These are phyloP conservation scores for Zosterops lateralis DNA, from an alignment of 2,113 vertebrate genomes.

Conservation along the genomic window DNA sequence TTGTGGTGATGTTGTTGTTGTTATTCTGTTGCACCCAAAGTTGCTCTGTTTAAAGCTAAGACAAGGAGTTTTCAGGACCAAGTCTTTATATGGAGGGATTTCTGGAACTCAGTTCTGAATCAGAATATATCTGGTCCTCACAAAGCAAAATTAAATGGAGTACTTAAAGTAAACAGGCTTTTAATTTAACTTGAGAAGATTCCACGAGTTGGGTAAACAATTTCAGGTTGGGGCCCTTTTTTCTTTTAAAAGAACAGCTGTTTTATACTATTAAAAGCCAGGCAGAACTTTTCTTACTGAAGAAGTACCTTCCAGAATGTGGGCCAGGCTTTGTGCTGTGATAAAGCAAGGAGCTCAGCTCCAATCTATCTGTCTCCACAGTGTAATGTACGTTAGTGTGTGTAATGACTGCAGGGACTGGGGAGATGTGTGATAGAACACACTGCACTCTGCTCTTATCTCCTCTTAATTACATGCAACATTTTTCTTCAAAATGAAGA, in stretches of 20 bases:
- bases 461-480: slow-evolving; percentile 56
- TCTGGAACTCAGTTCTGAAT: not conserved
- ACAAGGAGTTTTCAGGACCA: not conserved
- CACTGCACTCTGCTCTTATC: slow-evolving; percentile 26
- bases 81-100: not conserved
- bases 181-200: not conserved
- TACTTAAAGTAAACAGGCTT: not conserved
- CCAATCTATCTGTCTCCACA: slow-evolving; percentile 15
- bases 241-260: not conserved
- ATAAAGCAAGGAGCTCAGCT: not conserved
- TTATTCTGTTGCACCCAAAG: not conserved
- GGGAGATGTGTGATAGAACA: slow-evolving; percentile 33
- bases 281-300: not conserved
- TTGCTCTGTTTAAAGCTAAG: not conserved
- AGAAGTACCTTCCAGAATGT: not conserved
- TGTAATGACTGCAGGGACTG: slow-evolving; percentile 49
- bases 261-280: not conserved
- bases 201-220: not conserved
- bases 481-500: slow-evolving; percentile 60
- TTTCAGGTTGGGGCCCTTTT: not conserved
- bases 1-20: not conserved
- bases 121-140: not conserved
- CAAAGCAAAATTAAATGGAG: not conserved
- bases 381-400: slow-evolving; percentile 20
- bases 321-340: not conserved